A percentile compares a stretch with the other conserved stretches of the same genome.
Evolutionary conservation across 2,797 vertebrate genomes (phyloP).

Genomic region (Carapus acus): DNA sequence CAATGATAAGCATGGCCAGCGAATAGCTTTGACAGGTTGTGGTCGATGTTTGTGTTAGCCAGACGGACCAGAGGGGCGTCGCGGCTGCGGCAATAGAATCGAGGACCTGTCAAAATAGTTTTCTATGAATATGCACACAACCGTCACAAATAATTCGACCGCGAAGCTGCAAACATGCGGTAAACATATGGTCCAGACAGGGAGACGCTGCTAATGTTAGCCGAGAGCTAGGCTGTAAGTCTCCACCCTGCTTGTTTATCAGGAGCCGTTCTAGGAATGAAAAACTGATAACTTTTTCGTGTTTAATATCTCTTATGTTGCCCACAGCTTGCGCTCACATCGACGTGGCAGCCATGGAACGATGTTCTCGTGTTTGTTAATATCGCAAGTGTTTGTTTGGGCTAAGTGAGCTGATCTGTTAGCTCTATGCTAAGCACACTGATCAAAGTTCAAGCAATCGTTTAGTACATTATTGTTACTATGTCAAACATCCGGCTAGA

Average conservation of each 20-base stretch:
- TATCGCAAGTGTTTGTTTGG: too few species aligned
- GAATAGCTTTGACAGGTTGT: constrained; percentile 8
- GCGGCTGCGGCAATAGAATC: not conserved
- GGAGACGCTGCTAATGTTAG: constrained; percentile 5
- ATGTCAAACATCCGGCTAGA: too few species aligned
- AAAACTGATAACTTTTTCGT: too few species aligned
- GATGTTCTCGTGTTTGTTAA: too few species aligned
- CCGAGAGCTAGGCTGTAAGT: too few species aligned
- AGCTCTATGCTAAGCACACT: too few species aligned
- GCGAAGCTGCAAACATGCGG: not conserved
- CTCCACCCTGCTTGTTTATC: constrained; percentile 23
- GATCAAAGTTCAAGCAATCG: not conserved
- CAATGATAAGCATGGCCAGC: constrained; percentile 2
- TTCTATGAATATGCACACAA: accelerated
- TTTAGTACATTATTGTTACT: not conserved
- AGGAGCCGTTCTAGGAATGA: not conserved
- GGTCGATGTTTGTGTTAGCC: constrained; percentile 22
- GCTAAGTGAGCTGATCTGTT: too few species aligned
- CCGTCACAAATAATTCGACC: not conserved
- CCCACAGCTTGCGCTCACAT: too few species aligned
- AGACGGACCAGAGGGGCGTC: not conserved
- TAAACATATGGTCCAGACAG: constrained; percentile 2
- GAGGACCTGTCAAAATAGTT: not conserved
- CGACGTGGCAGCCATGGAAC: too few species aligned
- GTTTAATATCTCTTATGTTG: too few species aligned